Base-by-base conservation (phyloP, 2,888 invertebrate genomes). In the Metellina segmentata region DNA sequence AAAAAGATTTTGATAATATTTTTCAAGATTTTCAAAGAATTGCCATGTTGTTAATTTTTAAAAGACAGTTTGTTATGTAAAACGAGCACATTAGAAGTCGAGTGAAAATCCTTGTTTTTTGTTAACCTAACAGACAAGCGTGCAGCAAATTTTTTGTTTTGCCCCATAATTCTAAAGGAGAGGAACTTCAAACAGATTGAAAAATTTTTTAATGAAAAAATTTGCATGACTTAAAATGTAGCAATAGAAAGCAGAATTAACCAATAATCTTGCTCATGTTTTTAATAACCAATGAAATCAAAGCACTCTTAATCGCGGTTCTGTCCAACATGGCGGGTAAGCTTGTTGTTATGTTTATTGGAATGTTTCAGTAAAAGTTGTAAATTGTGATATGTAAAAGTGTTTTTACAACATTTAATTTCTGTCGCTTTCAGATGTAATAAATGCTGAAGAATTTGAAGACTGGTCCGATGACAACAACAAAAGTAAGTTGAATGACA, bases 281-380 rank as follows among this genome's bases (percentile, higher is more conserved):
- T 72, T n/a, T 61, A 6, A 13, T 61, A 53, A 71, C 91, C 91
- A 91, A 91, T 91, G 34, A 91, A 91, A 91, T 91, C 82, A 91
- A 91, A 91, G 91, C 78, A 52, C 48, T 51, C 9, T 83, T 91
- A 87, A 91, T 91, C 91, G 91, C 91, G 91, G 82, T 91, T 85
- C 79, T 86, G 75, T 87, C 91, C 91, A 91, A 91, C 87, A 91
- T 91, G 91, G 91, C 91, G 91, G 91, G 91, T 91, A 91, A 91
- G 91, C 91, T 91, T 91, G 91, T 91, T 91, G 87, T 91, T 82
- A 81, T 81, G 81, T 77, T 87, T 75, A 52, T 52, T 20, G 71
- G 51, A 81, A 77, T 81, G 83, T 87, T 82, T 83, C 20, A 71
- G 49, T 91, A 48, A 82, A 79, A 53, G 61, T 91, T 86, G 20